Evolutionary conservation across 92 coral and sea anemone species (phyloP).

Genomic region (Actinernus sp.): DNA sequence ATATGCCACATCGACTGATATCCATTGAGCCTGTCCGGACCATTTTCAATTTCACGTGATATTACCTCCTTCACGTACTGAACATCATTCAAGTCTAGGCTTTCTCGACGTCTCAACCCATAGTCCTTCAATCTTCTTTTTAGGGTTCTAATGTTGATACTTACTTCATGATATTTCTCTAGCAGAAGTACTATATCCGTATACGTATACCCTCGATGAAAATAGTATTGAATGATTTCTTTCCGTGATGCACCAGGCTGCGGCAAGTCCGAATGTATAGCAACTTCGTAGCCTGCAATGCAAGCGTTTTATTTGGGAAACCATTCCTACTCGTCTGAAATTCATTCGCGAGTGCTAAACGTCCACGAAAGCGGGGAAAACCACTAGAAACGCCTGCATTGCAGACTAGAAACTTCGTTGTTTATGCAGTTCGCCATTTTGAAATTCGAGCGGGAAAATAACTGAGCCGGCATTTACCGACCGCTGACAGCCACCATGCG

Average conservation of each 20-base stretch:
- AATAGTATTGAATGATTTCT: slow-evolving; percentile 62
- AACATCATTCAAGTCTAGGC: background rate
- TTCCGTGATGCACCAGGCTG: slow-evolving; percentile 48
- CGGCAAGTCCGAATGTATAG: too few species aligned
- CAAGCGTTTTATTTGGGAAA: too few species aligned
- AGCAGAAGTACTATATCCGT: slow-evolving; percentile 62
- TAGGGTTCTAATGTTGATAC: slow-evolving; percentile 46
- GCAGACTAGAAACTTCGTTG: too few species aligned
- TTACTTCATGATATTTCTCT: slow-evolving; percentile 59
- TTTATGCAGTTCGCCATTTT: too few species aligned
- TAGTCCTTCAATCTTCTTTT: slow-evolving; percentile 71
- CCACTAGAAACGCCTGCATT: too few species aligned
- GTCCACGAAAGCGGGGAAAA: too few species aligned
- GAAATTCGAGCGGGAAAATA: too few species aligned
- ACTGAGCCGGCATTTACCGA: too few species aligned
- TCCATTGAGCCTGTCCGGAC: slow-evolving; percentile 58
- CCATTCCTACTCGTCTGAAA: too few species aligned
- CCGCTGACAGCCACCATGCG: too few species aligned
- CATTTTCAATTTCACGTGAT: slow-evolving; percentile 25
- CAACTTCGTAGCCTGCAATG: too few species aligned
- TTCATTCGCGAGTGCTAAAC: too few species aligned
- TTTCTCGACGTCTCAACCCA: slow-evolving; percentile 19
- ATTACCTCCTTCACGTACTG: slow-evolving; percentile 6
- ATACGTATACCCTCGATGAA: slow-evolving; percentile 57
- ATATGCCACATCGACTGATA: slow-evolving; percentile 65